phyloP scores from a whole-genome alignment of 2,113 vertebrate species.

The Terrapene triunguis region DNA sequence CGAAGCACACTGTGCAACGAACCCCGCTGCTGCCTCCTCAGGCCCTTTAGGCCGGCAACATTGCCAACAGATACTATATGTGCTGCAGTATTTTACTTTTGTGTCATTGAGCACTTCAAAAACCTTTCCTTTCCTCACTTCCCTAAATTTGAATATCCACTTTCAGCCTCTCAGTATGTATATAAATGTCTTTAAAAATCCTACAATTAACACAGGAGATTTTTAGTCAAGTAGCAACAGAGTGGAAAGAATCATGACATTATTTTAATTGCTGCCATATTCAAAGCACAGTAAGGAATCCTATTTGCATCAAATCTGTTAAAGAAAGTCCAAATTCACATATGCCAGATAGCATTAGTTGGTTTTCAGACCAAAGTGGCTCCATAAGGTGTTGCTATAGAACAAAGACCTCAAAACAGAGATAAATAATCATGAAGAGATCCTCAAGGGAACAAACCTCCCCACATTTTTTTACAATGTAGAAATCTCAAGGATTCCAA shows the following conservation, averaged over 20 bases:
- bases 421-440: neutral
- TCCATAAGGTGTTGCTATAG: slow-evolving; percentile 58
- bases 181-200: slow-evolving; percentile 42
- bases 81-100: slow-evolving; percentile 20
- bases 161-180: slow-evolving; percentile 31
- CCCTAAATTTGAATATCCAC: neutral
- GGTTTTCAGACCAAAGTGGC: neutral
- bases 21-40: too few relatives aligned
- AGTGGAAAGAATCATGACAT: neutral
- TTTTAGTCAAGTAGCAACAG: slow-evolving; percentile 37
- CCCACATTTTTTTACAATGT: neutral
- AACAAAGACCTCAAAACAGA: slow-evolving; percentile 24
- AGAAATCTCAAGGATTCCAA: neutral
- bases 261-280: slow-evolving; percentile 53
- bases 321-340: slow-evolving; percentile 30
- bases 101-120: slow-evolving; percentile 20
- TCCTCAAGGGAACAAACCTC: neutral
- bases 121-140: slow-evolving; percentile 3
- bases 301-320: slow-evolving; percentile 54
- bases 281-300: slow-evolving; percentile 36
- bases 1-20: too few relatives aligned
- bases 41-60: too few relatives aligned
- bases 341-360: slow-evolving; percentile 25
- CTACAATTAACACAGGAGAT: slow-evolving; percentile 29
- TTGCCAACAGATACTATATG: slow-evolving; percentile 39